Conservation (phyloP, 2,888 invertebrate species). For the Cataglyphis rosenhaueri region DNA sequence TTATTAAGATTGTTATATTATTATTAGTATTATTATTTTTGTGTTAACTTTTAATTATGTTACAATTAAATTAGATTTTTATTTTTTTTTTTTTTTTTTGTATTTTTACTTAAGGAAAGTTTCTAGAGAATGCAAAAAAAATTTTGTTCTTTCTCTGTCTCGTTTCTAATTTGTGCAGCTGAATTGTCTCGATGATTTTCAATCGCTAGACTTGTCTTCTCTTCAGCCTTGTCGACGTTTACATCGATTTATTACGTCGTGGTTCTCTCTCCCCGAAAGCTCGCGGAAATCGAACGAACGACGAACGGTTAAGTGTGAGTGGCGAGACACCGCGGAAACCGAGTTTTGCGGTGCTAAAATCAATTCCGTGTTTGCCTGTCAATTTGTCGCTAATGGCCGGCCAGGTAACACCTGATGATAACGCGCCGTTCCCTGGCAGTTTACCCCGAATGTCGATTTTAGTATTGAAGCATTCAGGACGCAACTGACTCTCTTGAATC, state of each 20-base stretch:
- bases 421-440: constrained; percentile 73
- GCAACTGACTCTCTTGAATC: constrained; percentile 10
- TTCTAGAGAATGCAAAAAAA: background rate
- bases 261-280: constrained; percentile 64
- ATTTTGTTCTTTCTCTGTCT: background rate
- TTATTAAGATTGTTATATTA: background rate
- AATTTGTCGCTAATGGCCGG: constrained; percentile 77
- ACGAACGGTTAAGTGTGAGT: constrained; percentile 74
- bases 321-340: constrained; percentile 76
- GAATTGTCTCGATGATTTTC: constrained; percentile 64
- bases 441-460: constrained; percentile 76
- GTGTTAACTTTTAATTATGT: background rate
- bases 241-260: constrained; percentile 76
- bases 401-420: constrained; percentile 78
- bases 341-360: constrained; percentile 79
- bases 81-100: background rate
- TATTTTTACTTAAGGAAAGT: background rate
- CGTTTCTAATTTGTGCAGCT: background rate
- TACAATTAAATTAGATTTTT: background rate
- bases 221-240: constrained; percentile 61
- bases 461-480: constrained; percentile 71
- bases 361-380: constrained; percentile 79
- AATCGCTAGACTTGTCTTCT: constrained; percentile 56
- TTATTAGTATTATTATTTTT: background rate
- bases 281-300: constrained; percentile 71